Conservation (phyloP, 2,113 vertebrate genomes). For the Riparia riparia region DNA sequence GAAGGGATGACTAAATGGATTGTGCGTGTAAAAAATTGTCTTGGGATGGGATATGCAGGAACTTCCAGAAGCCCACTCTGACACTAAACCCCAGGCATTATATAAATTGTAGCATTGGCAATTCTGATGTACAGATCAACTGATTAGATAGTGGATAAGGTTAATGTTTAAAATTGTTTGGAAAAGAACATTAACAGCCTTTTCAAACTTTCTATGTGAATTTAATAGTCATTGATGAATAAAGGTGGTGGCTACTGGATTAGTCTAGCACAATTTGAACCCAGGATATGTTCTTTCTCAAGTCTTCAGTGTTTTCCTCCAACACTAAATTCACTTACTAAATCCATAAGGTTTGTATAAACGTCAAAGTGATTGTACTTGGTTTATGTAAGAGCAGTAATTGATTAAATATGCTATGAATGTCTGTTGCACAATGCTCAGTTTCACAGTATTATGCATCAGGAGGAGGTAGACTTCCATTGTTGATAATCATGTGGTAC, state of each 20-base stretch:
- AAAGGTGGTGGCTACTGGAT: background rate
- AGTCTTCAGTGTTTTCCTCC: background rate
- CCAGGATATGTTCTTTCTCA: background rate
- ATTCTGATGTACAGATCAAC: background rate
- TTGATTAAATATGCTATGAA: background rate
- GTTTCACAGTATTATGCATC: background rate
- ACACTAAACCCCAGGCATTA: background rate
- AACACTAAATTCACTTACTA: background rate
- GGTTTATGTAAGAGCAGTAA: background rate
- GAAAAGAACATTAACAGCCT: background rate
- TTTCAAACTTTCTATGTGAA: background rate
- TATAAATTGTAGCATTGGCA: background rate
- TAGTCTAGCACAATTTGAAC: background rate
- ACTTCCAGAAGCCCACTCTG: background rate
- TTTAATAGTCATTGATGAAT: background rate
- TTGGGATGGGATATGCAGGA: background rate
- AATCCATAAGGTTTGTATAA: background rate
- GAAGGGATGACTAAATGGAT: background rate
- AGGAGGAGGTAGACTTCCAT: background rate
- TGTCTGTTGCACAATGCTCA: constrained; percentile 2
- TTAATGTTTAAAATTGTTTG: background rate
- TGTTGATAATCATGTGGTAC: background rate
- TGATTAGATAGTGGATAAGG: background rate
- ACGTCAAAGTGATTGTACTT: background rate
- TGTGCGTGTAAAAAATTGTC: background rate